phyloP scores from a whole-genome alignment of 2,113 vertebrate species.

The Meriones unguiculatus region DNA sequence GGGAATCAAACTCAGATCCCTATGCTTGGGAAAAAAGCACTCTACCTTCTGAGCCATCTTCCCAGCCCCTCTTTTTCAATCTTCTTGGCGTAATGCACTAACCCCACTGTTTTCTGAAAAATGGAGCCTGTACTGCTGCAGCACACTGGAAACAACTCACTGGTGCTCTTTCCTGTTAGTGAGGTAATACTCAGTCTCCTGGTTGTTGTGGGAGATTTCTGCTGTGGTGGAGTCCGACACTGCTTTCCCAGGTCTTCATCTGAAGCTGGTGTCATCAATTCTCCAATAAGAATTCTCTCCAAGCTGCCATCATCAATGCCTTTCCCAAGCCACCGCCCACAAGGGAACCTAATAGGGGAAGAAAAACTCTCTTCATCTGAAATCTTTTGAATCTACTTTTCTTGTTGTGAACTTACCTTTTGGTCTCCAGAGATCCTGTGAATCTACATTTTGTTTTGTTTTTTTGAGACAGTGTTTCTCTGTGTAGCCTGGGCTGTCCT shows the following conservation, averaged over 20 bases:
- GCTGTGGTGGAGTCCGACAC: constrained; percentile 93
- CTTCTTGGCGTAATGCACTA: background rate
- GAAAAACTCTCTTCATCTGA: background rate
- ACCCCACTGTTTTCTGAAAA: background rate
- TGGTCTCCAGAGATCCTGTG: background rate
- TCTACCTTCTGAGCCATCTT: background rate
- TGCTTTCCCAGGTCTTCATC: constrained; percentile 92
- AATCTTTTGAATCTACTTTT: background rate
- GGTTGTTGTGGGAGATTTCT: constrained; percentile 91
- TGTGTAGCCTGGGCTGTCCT: too few relatives aligned
- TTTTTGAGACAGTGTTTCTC: too few relatives aligned
- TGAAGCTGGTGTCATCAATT: constrained; percentile 85
- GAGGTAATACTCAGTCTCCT: constrained; percentile 92
- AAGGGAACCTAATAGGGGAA: constrained; percentile 90
- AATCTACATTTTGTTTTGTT: background rate
- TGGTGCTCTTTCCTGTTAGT: constrained; percentile 88
- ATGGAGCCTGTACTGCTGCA: background rate
- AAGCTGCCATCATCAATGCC: constrained; percentile 95
- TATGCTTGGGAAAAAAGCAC: background rate
- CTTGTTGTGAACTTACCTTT: background rate
- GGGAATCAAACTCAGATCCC: background rate
- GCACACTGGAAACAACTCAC: constrained; percentile 84
- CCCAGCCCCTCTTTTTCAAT: background rate
- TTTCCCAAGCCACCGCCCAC: constrained; percentile 95
- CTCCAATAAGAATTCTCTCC: constrained; percentile 95